Conservation (phyloP, 2,888 invertebrate genomes). For the Pterobdella sp. region DNA sequence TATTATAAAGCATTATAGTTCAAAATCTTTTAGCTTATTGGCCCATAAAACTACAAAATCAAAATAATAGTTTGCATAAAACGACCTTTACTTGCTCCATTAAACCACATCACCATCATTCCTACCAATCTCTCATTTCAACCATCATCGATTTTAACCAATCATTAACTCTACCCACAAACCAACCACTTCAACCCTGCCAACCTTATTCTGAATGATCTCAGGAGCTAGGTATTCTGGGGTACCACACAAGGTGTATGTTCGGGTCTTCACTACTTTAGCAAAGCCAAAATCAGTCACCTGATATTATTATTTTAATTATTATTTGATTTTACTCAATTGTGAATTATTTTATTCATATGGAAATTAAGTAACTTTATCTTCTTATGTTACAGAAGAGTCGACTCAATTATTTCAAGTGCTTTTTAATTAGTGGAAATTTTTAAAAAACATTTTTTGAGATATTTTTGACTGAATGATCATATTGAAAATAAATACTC, state of each 20-base stretch:
- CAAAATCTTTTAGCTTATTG: neutral
- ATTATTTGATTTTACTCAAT: neutral
- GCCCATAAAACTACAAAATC: neutral
- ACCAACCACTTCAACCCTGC: constrained; percentile 24
- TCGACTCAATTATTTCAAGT: no score
- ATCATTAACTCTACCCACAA: neutral
- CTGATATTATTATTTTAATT: no score
- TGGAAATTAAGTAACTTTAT: no score
- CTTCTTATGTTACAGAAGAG: no score
- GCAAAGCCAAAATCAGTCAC: constrained; percentile 99
- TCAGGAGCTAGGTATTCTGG: constrained; percentile 71
- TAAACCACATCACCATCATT: neutral
- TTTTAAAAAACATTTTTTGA: no score
- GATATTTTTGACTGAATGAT: no score
- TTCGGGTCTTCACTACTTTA: constrained; percentile 96
- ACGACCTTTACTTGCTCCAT: neutral
- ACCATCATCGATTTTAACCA: neutral
- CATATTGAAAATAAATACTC: no score
- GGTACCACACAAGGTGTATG: constrained; percentile 98
- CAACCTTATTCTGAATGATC: constrained; percentile 59
- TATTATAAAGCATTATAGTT: neutral
- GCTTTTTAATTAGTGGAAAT: no score
- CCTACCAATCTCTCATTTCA: neutral
- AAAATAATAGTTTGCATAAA: neutral
- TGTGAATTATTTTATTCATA: neutral